Evolutionary conservation across 2,797 vertebrate genomes (phyloP), one percentile per base, ranked within the genome.

Genomic region (Melanogrammus aeglefinus): DNA sequence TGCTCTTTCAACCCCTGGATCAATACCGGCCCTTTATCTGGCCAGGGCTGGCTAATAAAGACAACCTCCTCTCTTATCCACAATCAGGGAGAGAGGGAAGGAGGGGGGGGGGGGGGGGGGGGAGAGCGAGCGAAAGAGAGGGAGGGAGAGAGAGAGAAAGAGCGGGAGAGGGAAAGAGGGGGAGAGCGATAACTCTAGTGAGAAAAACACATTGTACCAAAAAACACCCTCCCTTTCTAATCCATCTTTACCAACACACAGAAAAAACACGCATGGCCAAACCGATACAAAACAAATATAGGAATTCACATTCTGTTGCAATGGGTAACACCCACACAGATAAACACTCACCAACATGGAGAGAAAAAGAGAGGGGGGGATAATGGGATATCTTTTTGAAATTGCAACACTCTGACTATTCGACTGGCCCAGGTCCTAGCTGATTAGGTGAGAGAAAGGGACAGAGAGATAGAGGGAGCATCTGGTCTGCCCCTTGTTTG

Each of bases 1-100:
- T 94, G 94, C 93, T 95, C 93, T 95, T 95, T 94, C 93, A 94
- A 94, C 94, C 94, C 66, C 91, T 88, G 91, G 93, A 95, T 95
- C 94, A 94, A 95, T 95, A 95, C 90, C 88, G 90, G 92, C 87
- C 94, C 94, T 92, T 95, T 95, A 95, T 95, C 94, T 91, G 93
- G 90, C 88, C 91, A 91, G 89, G 79, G 76, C 93, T 91, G 92
- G 91, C 94, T 94, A 94, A 94, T 95, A 95, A 94, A 95, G 94
- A 92, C 93, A 91, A 87, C 91, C 87, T 89, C 89, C 85, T 93
- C 94, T 94, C 94, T 94, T 4, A 38, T 27, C 39, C 69, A 77
- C 27, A 77, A 38, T 33, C 69, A 72, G 13, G 72, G 79, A 81
- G 71, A 80, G 74, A 81, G 76, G 78, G 77, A 82, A 47, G 81